Conservation (phyloP, 2,888 invertebrate species). For the Drosophila prostipennis region DNA sequence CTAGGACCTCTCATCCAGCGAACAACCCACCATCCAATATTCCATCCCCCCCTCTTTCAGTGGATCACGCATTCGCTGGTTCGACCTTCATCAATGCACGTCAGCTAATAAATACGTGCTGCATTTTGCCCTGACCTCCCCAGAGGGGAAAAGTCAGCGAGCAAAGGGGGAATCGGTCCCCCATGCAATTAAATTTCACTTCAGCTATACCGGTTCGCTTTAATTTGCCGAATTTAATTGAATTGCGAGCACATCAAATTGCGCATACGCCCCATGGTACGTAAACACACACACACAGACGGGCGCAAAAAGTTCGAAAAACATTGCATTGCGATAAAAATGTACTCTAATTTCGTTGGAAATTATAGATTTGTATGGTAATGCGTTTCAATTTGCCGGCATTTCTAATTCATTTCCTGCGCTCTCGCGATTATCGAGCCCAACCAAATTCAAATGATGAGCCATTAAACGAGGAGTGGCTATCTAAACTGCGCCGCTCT, state of each 20-base stretch:
- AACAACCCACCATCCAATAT: background rate
- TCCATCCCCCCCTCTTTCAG: background rate
- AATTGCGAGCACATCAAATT: conserved; percentile 64
- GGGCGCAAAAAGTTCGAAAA: conserved; percentile 21
- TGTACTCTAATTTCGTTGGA: conserved; percentile 75
- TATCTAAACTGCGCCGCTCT: conserved; percentile 8
- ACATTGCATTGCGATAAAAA: conserved; percentile 66
- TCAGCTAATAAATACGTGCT: conserved; percentile 80
- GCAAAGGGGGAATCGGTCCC: conserved; percentile 12
- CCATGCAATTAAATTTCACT: conserved; percentile 64
- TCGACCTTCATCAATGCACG: conserved; percentile 71
- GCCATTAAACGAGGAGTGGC: conserved; percentile 11
- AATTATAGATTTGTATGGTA: conserved; percentile 74
- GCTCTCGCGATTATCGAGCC: conserved; percentile 13
- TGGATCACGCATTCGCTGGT: conserved; percentile 36
- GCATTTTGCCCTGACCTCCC: conserved; percentile 47
- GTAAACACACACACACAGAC: conserved; percentile 6
- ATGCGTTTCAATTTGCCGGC: conserved; percentile 53
- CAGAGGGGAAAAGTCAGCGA: conserved; percentile 7
- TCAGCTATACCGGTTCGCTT: conserved; percentile 58
- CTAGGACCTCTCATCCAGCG: background rate
- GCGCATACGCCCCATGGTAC: conserved; percentile 57
- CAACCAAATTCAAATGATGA: conserved; percentile 14
- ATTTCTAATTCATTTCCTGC: conserved; percentile 30
- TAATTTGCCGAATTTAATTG: conserved; percentile 70